Evolutionary conservation across 1,140 invertebrate genomes (phyloP).

Genomic region (Temnothorax curvispinosus): DNA sequence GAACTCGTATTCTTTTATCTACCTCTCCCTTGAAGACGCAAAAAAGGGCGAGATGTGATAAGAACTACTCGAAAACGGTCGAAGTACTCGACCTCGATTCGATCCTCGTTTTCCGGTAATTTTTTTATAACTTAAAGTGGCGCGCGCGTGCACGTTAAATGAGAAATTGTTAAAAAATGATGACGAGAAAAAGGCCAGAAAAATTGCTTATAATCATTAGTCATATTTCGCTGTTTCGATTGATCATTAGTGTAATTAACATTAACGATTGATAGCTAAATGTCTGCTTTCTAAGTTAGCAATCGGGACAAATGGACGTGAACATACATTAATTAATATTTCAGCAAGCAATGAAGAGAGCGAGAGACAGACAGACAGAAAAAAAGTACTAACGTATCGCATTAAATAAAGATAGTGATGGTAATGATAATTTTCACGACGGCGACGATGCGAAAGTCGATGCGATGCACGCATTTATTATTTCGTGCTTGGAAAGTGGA

Average conservation of each 20-base stretch:
- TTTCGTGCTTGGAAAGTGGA: slow-evolving; percentile 52
- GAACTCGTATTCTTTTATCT: slow-evolving; percentile 33
- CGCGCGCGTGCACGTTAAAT: not conserved
- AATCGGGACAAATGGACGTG: not conserved
- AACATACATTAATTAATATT: slow-evolving; percentile 22
- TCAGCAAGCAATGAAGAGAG: not conserved
- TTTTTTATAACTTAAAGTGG: slow-evolving; percentile 22
- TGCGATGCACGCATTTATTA: slow-evolving; percentile 38
- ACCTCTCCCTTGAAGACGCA: not conserved
- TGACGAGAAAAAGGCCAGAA: not conserved
- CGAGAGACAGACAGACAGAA: not conserved
- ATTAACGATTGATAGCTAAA: slow-evolving; percentile 15
- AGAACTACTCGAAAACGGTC: slow-evolving; percentile 31
- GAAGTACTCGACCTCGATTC: not conserved
- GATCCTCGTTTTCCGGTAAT: slow-evolving; percentile 27
- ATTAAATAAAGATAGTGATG: slow-evolving; percentile 22
- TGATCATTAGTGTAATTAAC: slow-evolving; percentile 18
- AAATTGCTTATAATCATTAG: not conserved
- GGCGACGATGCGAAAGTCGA: slow-evolving; percentile 38
- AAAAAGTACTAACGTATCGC: not conserved
- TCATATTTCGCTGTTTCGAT: slow-evolving; percentile 14
- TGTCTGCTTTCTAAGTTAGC: slow-evolving; percentile 14
- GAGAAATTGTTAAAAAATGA: slow-evolving; percentile 40
- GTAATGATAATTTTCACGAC: slow-evolving; percentile 28
- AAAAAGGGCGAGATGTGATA: not conserved